These are phyloP conservation scores for Philopedon plagiatum DNA, from an alignment of 2,888 invertebrate species.

Conservation along the genomic window DNA sequence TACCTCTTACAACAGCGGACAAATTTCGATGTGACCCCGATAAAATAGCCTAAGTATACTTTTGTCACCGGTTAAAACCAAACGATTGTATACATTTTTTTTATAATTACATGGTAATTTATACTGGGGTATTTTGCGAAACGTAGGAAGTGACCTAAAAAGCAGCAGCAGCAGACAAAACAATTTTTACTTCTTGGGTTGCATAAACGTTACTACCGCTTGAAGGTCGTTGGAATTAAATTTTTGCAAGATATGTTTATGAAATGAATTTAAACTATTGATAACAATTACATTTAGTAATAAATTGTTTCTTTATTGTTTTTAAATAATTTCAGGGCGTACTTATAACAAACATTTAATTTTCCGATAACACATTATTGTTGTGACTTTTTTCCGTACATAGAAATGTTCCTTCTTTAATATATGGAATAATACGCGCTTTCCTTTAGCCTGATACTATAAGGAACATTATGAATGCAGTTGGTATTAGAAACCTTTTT, in stretches of 20 bases:
- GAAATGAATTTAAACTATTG: not conserved
- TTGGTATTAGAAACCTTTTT: conserved; percentile 72
- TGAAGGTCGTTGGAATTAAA: conserved; percentile 6
- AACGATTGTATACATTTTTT: conserved; percentile 3
- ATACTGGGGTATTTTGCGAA: conserved; percentile 7
- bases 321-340: too few species aligned
- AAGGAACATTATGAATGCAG: conserved; percentile 76
- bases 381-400: too few species aligned
- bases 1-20: not conserved
- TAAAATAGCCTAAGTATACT: not conserved
- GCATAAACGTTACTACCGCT: not conserved
- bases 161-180: conserved; percentile 12
- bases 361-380: too few species aligned
- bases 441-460: conserved; percentile 75
- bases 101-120: conserved; percentile 9
- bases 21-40: conserved; percentile 9
- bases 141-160: conserved; percentile 22
- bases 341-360: too few species aligned
- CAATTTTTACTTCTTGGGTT: conserved; percentile 12
- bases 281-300: too few species aligned
- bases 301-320: too few species aligned
- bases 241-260: not conserved
- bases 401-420: too few species aligned
- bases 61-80: conserved; percentile 4
- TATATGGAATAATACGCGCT: conserved; percentile 5